Percentiles rank a stretch among this genome's conserved stretches.
Conservation (phyloP, 2,888 invertebrate species). For the Epirrhoe alternata region DNA sequence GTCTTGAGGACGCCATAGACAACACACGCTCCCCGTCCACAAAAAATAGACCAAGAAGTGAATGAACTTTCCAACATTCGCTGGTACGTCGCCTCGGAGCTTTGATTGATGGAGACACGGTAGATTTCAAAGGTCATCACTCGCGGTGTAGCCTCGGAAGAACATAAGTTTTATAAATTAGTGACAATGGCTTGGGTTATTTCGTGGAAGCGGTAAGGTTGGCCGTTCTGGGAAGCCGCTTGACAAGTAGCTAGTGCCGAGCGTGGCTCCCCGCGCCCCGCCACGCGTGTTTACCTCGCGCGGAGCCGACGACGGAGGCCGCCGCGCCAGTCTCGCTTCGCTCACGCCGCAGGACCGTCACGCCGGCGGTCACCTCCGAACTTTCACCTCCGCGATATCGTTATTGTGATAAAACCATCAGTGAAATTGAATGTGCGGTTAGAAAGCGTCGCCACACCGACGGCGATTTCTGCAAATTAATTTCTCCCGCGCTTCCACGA, state of each 20-base stretch:
- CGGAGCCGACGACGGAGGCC: conserved; percentile 49
- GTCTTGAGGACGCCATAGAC: conserved; percentile 1
- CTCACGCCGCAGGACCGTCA: conserved; percentile 65
- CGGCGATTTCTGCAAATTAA: conserved; percentile 80
- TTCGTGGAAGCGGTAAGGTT: conserved; percentile 81
- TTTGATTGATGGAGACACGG: conserved; percentile 65
- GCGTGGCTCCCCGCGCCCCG: conserved; percentile 49
- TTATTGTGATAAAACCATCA: conserved; percentile 78
- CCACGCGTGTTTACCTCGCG: conserved; percentile 46
- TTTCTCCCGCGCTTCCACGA: conserved; percentile 82
- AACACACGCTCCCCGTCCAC: conserved; percentile 49
- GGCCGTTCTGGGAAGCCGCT: conserved; percentile 77
- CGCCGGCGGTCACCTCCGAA: conserved; percentile 65
- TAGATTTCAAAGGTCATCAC: conserved; percentile 64
- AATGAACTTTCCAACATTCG: conserved; percentile 70
- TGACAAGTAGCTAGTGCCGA: conserved; percentile 54
- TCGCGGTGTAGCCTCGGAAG: conserved; percentile 52
- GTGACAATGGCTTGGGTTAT: conserved; percentile 81
- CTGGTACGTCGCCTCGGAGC: conserved; percentile 52
- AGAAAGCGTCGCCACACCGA: conserved; percentile 73
- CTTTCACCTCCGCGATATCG: conserved; percentile 82
- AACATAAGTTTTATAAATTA: conserved; percentile 81
- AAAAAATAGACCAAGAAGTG: conserved; percentile 70
- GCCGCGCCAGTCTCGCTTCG: conserved; percentile 66
- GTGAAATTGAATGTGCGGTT: conserved; percentile 82